phyloP scores from a whole-genome alignment of 2,888 invertebrate genomes.

The Azorinus chamasolen region DNA sequence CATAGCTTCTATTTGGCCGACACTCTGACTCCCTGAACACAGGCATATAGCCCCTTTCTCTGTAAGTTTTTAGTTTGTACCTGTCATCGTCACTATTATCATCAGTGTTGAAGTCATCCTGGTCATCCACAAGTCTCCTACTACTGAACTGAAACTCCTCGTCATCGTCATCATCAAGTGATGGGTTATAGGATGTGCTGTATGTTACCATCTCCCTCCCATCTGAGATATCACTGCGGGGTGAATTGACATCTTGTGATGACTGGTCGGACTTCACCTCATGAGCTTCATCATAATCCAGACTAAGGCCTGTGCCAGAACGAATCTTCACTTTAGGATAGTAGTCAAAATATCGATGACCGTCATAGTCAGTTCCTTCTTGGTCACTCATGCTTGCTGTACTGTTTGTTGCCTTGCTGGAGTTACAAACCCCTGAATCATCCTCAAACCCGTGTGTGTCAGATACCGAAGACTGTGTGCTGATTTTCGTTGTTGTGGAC shows the following conservation, averaged over 20 bases:
- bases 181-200: neutral
- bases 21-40: slow-evolving; percentile 23
- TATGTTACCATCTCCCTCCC: slow-evolving; percentile 70
- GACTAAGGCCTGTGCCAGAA: slow-evolving; percentile 49
- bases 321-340: slow-evolving; percentile 61
- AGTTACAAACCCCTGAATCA: slow-evolving; percentile 73
- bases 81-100: slow-evolving; percentile 69
- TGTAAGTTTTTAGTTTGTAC: slow-evolving; percentile 31
- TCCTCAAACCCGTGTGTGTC: slow-evolving; percentile 57
- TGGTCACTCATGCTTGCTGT: slow-evolving; percentile 66
- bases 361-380: slow-evolving; percentile 66
- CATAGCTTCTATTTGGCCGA: slow-evolving; percentile 16
- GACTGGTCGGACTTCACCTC: slow-evolving; percentile 74
- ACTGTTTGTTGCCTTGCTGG: slow-evolving; percentile 73
- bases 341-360: slow-evolving; percentile 71
- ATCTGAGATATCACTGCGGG: slow-evolving; percentile 74
- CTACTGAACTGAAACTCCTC: too few relatives aligned
- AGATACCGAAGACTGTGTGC: slow-evolving; percentile 42
- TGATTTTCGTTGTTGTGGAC: slow-evolving; percentile 33
- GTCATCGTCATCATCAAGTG: slow-evolving; percentile 39
- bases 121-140: slow-evolving; percentile 16
- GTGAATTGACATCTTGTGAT: slow-evolving; percentile 72
- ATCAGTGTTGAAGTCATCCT: slow-evolving; percentile 70
- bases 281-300: slow-evolving; percentile 76
- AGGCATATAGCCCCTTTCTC: slow-evolving; percentile 50